Base-by-base conservation (phyloP, 2,888 invertebrate species). In the Euphydryas editha region DNA sequence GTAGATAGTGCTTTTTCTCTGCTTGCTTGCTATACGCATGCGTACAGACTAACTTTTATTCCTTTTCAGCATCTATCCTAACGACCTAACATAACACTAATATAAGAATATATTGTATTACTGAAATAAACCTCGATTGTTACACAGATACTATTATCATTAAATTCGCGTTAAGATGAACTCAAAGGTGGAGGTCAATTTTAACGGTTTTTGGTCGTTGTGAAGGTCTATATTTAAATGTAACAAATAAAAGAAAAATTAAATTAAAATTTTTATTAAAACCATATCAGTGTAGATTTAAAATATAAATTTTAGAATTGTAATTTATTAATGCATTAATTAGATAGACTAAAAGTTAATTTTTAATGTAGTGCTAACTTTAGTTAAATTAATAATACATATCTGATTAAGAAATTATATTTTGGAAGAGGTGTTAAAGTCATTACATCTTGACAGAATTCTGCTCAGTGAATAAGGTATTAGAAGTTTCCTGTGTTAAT, bases 31-130 rank as follows among this genome's bases (percentile, higher is more conserved):
- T 76, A 90, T 90, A 90, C 88, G 92, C 90, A 90, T 91, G 90
- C 85, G 81, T 90, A 89, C 83, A 84, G 72, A 92, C 87, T 92
- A 92, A 92, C 88, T 84, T 88, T 88, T 87, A 82, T 84, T 89
- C 85, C 86, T 86, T 91, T 92, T 92, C 92, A 92, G 92, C 91
- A 87, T 89, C 85, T 84, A 82, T 84, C 82, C 84, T 89, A 90
- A 91, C 87, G 82, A 84, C 82, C 84, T 89, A 90, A 91, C 87
- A 87, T 83, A 74, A 85, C 84, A 89, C 85, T 85, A 87, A 84
- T 78, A 77, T 78, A 76, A 76, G 71, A 67, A 78, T 69, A 75
- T 21, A 30, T 36, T 49, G 37, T 58, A 61, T 21, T 59, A 37
- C 55, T 6, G 44, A 58, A 47, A 49, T 15, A 15, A 24, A 7